These are phyloP conservation scores for Ammospiza maritima DNA, from an alignment of 2,797 vertebrate species.

Conservation along the genomic window DNA sequence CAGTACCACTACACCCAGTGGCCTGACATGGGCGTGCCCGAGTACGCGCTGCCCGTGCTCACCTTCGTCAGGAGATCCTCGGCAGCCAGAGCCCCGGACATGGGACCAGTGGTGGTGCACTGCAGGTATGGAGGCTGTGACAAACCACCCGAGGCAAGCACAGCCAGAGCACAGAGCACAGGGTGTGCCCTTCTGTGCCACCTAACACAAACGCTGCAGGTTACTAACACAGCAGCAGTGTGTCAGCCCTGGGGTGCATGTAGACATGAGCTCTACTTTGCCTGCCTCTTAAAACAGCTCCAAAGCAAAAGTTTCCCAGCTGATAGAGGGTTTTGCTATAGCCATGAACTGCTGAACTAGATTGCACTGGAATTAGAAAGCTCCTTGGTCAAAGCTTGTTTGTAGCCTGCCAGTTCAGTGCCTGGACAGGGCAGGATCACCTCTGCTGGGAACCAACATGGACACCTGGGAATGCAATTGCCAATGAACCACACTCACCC, in stretches of 20 bases:
- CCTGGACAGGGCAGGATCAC: background rate
- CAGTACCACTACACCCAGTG: constrained; percentile 99
- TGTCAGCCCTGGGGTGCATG: background rate
- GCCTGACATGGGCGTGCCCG: constrained; percentile 98
- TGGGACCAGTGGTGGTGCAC: constrained; percentile 95
- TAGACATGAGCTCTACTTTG: background rate
- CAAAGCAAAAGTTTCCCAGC: background rate
- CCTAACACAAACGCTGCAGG: rapidly evolving
- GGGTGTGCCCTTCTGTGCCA: background rate
- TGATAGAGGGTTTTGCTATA: background rate
- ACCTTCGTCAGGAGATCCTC: constrained; percentile 97
- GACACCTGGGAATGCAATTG: background rate
- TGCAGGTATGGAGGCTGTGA: constrained; percentile 86
- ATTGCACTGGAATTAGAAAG: background rate
- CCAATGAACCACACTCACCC: background rate
- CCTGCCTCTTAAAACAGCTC: background rate
- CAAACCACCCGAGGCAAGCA: background rate
- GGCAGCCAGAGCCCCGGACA: constrained; percentile 82
- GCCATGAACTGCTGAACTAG: background rate
- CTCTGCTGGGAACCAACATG: background rate
- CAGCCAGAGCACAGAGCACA: background rate
- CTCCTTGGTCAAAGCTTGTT: background rate
- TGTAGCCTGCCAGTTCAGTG: background rate
- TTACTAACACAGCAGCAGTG: background rate
- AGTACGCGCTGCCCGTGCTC: constrained; percentile 95